Conservation (phyloP, 2,113 vertebrate genomes). For the Rhinolophus ferrumequinum region DNA sequence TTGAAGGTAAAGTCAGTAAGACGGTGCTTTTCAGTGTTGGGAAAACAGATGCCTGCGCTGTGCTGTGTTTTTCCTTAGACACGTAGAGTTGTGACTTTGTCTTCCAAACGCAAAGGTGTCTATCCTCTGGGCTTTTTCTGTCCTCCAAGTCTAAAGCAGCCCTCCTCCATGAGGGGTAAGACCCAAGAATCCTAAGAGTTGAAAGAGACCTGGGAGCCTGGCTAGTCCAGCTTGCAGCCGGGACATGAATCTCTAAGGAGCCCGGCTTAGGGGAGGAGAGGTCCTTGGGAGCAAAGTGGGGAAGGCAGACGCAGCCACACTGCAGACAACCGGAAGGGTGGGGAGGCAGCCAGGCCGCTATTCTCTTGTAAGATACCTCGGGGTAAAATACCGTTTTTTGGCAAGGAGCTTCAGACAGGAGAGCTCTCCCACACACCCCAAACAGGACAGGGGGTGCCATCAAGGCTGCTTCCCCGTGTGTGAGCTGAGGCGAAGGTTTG, state of each 20-base stretch:
- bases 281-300: background rate
- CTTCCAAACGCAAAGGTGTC: background rate
- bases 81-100: background rate
- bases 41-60: background rate
- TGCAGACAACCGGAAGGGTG: background rate
- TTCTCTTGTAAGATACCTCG: background rate
- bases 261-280: background rate
- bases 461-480: background rate
- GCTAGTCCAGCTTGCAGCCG: background rate
- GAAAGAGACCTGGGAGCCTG: background rate
- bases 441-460: background rate
- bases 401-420: background rate
- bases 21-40: background rate
- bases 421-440: background rate
- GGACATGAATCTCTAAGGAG: background rate
- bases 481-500: background rate
- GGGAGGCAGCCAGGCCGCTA: background rate
- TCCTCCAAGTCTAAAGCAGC: background rate
- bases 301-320: background rate
- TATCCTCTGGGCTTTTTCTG: background rate
- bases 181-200: background rate
- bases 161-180: background rate
- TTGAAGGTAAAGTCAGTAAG: constrained; percentile 62
- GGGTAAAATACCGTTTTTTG: background rate
- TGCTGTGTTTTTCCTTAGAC: too few species aligned